These are phyloP conservation scores for Cryptocheilus praepositus DNA, from an alignment of 2,888 invertebrate genomes.

Conservation along the genomic window DNA sequence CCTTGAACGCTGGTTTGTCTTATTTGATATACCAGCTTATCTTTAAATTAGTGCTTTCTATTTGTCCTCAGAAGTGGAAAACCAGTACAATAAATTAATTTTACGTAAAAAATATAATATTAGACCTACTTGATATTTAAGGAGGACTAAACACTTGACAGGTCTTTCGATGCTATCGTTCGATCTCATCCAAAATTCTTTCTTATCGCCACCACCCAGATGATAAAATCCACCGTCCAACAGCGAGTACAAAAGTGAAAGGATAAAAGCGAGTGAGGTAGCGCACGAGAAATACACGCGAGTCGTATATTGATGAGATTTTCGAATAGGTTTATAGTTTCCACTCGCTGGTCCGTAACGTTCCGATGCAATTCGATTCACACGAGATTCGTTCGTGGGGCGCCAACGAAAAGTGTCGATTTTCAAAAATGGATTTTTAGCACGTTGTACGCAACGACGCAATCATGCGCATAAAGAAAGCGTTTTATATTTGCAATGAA, in stretches of 20 bases:
- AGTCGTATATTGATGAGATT: conserved; percentile 11
- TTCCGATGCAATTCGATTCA: conserved; percentile 10
- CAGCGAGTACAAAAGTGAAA: not conserved
- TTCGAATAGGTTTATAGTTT: conserved; percentile 10
- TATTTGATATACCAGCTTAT: too few species aligned
- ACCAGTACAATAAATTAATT: too few species aligned
- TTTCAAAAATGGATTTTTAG: conserved; percentile 3
- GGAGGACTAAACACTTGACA: too few species aligned
- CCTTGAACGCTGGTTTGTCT: too few species aligned
- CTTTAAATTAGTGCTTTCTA: too few species aligned
- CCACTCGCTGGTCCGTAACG: conserved; percentile 5
- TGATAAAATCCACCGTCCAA: not conserved
- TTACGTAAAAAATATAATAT: too few species aligned
- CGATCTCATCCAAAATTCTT: too few species aligned
- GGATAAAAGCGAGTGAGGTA: not conserved
- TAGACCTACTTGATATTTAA: too few species aligned
- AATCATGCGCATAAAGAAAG: not conserved
- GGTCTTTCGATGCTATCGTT: too few species aligned
- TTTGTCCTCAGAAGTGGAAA: too few species aligned
- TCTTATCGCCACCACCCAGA: too few species aligned
- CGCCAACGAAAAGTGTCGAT: conserved; percentile 3
- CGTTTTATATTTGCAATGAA: not conserved
- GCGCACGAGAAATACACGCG: not conserved
- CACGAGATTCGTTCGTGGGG: not conserved
- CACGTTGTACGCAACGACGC: not conserved